Evolutionary conservation across 2,888 invertebrate species (phyloP).

Genomic region (Nymphalis c-album): DNA sequence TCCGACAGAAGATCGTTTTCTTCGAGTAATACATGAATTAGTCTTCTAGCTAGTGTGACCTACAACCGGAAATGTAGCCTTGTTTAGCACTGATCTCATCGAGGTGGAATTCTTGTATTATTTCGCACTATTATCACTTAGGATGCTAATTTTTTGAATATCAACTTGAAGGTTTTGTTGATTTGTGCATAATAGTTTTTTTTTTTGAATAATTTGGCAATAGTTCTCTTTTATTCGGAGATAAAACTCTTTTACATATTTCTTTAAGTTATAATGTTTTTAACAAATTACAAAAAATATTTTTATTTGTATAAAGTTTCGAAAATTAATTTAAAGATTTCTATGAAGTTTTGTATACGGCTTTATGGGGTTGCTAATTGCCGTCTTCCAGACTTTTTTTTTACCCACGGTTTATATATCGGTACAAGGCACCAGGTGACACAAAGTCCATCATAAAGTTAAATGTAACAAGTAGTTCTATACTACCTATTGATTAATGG

Average conservation of each 20-base stretch:
- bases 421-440: background rate
- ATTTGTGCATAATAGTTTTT: background rate
- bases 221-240: too few relatives aligned
- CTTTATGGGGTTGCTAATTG: too few relatives aligned
- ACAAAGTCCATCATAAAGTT: background rate
- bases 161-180: background rate
- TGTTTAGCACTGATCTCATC: conserved; percentile 1
- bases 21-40: too few relatives aligned
- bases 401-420: background rate
- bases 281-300: too few relatives aligned
- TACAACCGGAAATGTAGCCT: background rate
- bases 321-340: too few relatives aligned
- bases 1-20: too few relatives aligned
- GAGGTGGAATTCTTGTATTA: conserved; percentile 2
- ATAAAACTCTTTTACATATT: too few relatives aligned
- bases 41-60: background rate
- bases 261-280: too few relatives aligned
- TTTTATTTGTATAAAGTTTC: too few relatives aligned
- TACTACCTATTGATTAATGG: background rate
- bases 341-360: too few relatives aligned
- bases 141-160: background rate
- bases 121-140: conserved; percentile 3
- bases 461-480: background rate
- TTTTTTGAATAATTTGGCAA: too few relatives aligned
- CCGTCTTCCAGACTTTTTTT: too few relatives aligned